Evolutionary conservation across 2,797 vertebrate species (phyloP).

Genomic region (Rallus crepitans): DNA sequence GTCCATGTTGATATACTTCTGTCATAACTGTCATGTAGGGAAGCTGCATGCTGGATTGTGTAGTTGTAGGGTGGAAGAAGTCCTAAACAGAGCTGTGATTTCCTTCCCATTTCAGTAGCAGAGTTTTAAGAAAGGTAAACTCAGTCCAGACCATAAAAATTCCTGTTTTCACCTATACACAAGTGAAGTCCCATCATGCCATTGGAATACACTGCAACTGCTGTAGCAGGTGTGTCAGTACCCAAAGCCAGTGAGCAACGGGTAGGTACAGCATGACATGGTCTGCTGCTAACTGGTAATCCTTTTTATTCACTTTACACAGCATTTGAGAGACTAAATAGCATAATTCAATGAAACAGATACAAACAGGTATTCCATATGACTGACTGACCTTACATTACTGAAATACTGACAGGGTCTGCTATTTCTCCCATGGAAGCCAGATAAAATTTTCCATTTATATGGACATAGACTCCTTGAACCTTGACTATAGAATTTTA

Average conservation of each 20-base stretch:
- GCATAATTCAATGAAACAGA: background rate
- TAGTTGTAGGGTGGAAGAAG: background rate
- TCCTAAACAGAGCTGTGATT: background rate
- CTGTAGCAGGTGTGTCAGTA: background rate
- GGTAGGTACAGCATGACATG: background rate
- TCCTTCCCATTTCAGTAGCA: background rate
- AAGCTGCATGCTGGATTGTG: background rate
- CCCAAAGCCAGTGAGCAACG: background rate
- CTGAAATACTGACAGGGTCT: background rate
- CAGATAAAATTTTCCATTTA: background rate
- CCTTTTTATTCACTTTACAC: background rate
- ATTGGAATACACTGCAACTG: background rate
- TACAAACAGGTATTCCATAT: background rate
- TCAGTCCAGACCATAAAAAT: background rate
- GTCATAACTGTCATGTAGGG: background rate
- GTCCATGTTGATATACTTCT: background rate
- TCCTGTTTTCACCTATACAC: background rate
- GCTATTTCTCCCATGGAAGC: background rate
- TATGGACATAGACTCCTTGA: background rate
- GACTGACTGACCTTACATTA: background rate
- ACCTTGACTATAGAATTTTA: background rate
- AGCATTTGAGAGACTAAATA: background rate
- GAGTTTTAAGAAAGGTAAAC: background rate
- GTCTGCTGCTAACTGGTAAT: background rate
- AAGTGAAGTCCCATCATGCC: background rate